A percentile compares a stretch with the other conserved stretches of the same genome.
Conservation (phyloP, 2,797 vertebrate genomes). For the Sylvilagus floridanus region DNA sequence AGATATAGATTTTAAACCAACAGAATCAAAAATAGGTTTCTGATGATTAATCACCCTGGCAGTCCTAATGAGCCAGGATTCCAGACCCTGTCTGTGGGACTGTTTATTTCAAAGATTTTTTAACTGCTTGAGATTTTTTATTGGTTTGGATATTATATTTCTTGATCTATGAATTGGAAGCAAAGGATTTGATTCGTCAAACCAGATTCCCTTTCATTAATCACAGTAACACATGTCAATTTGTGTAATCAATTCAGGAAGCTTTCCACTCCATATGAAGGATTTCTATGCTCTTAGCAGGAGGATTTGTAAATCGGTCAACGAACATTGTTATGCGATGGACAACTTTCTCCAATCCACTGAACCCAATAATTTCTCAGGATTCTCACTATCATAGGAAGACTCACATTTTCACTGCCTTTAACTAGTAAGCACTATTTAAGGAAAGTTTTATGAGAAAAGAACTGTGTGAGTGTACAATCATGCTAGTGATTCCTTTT, state of each 20-base stretch:
- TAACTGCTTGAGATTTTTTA: not conserved
- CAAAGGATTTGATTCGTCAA: not conserved
- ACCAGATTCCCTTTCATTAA: not conserved
- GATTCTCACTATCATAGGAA: not conserved
- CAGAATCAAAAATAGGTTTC: not conserved
- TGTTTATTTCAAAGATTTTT: not conserved
- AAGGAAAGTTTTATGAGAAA: not conserved
- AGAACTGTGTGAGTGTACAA: not conserved
- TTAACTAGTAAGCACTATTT: not conserved
- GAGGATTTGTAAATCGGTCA: not conserved
- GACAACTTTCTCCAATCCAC: not conserved
- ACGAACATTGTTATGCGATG: not conserved
- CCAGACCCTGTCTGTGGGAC: not conserved
- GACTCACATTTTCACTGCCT: not conserved
- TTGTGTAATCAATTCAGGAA: not conserved
- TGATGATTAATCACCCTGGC: not conserved
- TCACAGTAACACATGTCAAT: not conserved
- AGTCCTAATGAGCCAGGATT: not conserved
- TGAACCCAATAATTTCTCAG: not conserved
- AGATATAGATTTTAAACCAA: not conserved
- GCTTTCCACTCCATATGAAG: not conserved
- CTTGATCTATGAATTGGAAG: not conserved
- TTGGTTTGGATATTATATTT: not conserved
- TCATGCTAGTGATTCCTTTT: not conserved
- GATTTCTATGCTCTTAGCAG: not conserved